Conservation (phyloP, 2,888 invertebrate species). For the Drosophila multiciliata region DNA sequence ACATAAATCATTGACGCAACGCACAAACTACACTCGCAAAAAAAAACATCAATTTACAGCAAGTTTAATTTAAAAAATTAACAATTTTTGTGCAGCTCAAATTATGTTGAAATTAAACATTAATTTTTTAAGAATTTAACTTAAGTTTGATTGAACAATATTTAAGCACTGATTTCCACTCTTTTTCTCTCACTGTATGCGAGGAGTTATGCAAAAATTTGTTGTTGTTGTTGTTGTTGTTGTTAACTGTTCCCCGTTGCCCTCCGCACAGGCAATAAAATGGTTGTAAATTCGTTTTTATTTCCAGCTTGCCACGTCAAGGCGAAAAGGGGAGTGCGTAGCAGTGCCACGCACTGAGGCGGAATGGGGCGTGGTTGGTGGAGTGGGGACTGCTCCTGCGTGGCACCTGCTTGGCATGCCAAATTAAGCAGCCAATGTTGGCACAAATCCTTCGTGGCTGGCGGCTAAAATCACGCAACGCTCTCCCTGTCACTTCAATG, state of each 20-base stretch:
- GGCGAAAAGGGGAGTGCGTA: slow-evolving; percentile 14
- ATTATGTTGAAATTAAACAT: not conserved
- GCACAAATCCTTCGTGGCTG: slow-evolving; percentile 33
- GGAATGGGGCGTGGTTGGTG: not conserved
- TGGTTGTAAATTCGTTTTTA: slow-evolving; percentile 69
- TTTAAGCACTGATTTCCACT: not conserved
- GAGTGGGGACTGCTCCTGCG: slow-evolving; percentile 2
- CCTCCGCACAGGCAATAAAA: slow-evolving; percentile 64
- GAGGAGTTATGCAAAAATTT: slow-evolving; percentile 55
- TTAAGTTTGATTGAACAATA: not conserved
- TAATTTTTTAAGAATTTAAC: not conserved
- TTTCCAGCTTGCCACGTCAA: slow-evolving; percentile 49
- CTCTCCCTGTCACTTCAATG: slow-evolving; percentile 45
- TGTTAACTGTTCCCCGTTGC: slow-evolving; percentile 42
- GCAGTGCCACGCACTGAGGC: not conserved
- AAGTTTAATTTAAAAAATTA: not conserved
- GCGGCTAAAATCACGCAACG: slow-evolving; percentile 60
- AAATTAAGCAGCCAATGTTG: slow-evolving; percentile 59
- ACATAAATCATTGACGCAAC: slow-evolving; percentile 74
- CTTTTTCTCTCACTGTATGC: slow-evolving; percentile 3
- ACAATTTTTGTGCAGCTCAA: not conserved
- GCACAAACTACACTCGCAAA: slow-evolving; percentile 6
- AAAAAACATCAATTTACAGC: not conserved
- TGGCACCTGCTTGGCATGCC: slow-evolving; percentile 74
- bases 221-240: slow-evolving; percentile 11